Evolutionary conservation across 2,797 vertebrate genomes (phyloP), one percentile per base, ranked within the genome.

Genomic region (Bradypodion ventrale): DNA sequence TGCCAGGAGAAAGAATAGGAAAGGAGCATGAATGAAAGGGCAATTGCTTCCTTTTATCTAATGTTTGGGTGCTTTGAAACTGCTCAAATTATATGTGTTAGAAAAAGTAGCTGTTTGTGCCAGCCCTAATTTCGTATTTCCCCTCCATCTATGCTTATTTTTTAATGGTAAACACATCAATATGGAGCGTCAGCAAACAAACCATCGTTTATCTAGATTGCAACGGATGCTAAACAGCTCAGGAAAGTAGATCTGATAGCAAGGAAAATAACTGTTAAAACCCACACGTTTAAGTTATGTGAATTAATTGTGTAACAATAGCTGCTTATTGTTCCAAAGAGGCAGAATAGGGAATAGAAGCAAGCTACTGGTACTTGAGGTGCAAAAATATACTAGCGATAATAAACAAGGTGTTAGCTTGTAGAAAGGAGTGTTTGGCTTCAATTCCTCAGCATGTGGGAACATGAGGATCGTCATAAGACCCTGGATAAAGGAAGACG

Each of bases 121-220:
- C 76, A 70, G 25, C 85, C 85, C 83, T 93, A 87, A 90, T 95
- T 89, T 85, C 81, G 91, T 91, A 91, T 91, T 92, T 86, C 13
- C 32, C 52, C 83, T 88, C 73, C 40, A 83, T 89, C 84, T 60
- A 3, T 84, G 87, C 78, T 1, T 9, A 44, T 88, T 74, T 89
- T 82, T 92, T 87, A 82, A 82, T 49, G 82, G 84, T 91, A 94
- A 95, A 92, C 89, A 89, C 89, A 95, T 93, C 85, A 91, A 87
- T 93, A 88, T 44, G 88, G 91, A 92, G 78, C 69, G 88, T 87
- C 82, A 86, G 81, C 65, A 94, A 93, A 90, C 66, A 89, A 93
- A 89, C 69, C 75, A 72, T 88, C 59, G 79, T 91, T 92, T 93
- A 87, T 92, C 87, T 85, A 0, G 0, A 80, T 88, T 86, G 76